These are phyloP conservation scores for Lepus americanus DNA, from an alignment of 2,113 vertebrate genomes.

Conservation along the genomic window DNA sequence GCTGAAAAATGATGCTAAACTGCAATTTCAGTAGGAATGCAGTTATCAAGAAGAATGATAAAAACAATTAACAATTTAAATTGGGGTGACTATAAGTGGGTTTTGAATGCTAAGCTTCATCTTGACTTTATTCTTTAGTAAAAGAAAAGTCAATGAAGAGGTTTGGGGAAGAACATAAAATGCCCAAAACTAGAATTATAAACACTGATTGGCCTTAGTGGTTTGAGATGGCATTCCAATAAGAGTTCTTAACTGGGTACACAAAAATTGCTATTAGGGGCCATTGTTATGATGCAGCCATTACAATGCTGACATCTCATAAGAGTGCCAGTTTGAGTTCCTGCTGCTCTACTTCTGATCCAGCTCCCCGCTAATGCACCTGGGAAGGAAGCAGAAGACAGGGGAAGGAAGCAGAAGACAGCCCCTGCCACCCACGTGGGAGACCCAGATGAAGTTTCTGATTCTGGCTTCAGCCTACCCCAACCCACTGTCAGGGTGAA, in stretches of 20 bases:
- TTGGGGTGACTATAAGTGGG: not conserved
- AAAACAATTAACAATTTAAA: conserved; percentile 5
- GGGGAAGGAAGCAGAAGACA: too few relatives aligned
- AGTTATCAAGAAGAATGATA: conserved; percentile 28
- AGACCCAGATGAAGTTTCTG: too few relatives aligned
- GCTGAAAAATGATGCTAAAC: conserved; percentile 39
- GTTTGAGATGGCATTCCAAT: conserved; percentile 13
- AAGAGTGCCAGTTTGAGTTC: too few relatives aligned
- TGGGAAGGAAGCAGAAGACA: too few relatives aligned
- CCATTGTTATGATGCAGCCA: too few relatives aligned
- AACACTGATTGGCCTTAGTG: not conserved
- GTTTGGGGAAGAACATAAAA: not conserved
- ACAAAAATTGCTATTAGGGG: too few relatives aligned
- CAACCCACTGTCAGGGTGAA: too few relatives aligned
- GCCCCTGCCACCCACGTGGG: too few relatives aligned
- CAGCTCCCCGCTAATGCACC: too few relatives aligned
- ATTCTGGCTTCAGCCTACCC: too few relatives aligned
- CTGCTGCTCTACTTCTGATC: too few relatives aligned
- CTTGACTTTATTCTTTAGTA: conserved; percentile 28
- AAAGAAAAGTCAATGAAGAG: not conserved
- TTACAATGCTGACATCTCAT: too few relatives aligned
- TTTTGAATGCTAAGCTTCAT: not conserved
- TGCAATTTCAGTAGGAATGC: not conserved
- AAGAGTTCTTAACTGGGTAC: conserved; percentile 14
- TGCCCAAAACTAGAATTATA: conserved; percentile 37